A percentile compares a stretch with the other conserved stretches of the same genome.
phyloP scores from a whole-genome alignment of 35 echinoderm and acorn worm species.

The Anneissia japonica region DNA sequence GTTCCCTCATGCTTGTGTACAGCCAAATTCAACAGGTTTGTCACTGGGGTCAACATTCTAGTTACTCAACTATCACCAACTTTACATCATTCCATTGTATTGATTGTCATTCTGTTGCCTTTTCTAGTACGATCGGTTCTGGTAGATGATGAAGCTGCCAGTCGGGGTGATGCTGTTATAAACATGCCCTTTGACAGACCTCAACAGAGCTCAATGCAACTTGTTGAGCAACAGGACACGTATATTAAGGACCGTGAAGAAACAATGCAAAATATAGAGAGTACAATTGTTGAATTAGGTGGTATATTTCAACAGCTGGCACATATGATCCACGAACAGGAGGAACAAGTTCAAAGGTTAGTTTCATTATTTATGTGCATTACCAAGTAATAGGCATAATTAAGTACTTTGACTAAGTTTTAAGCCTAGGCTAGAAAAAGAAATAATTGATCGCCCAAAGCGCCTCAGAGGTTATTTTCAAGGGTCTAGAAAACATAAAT shows the following conservation, averaged over 20 bases:
- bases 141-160: conserved; percentile 54
- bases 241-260: conserved; percentile 89
- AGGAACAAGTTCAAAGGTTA: conserved; percentile 98
- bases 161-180: conserved; percentile 69
- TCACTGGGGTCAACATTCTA: no score
- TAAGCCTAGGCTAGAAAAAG: not conserved
- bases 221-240: conserved; percentile 83
- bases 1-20: no score
- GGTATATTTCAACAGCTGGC: conserved; percentile 98
- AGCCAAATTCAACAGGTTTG: no score
- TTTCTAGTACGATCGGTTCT: conserved; percentile 71
- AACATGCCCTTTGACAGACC: conserved; percentile 80
- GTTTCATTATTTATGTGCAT: not conserved
- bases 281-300: conserved; percentile 92
- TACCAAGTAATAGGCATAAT: not conserved
- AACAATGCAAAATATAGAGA: conserved; percentile 96
- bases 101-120: no score
- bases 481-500: not conserved
- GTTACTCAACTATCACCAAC: no score
- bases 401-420: not conserved
- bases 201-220: conserved; percentile 66
- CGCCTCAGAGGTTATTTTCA: no score
- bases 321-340: conserved; percentile 98
- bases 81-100: no score
- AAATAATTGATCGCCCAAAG: no score